Percentiles rank a stretch among this genome's conserved stretches.
phyloP scores from a whole-genome alignment of 2,888 invertebrate genomes.

The Scaptomyza parva region DNA sequence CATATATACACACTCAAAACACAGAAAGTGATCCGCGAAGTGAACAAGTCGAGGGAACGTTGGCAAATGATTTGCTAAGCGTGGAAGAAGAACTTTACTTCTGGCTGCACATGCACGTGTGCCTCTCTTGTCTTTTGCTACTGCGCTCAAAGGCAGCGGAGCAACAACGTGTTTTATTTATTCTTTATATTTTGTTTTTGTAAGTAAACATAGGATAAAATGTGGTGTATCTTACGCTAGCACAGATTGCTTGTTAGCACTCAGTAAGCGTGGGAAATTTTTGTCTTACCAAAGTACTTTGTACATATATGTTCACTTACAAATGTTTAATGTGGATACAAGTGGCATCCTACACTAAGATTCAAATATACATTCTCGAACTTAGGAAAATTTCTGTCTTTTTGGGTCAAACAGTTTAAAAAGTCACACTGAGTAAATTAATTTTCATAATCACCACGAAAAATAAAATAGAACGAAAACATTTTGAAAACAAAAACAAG shows the following conservation, averaged over 20 bases:
- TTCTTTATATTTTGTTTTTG: conserved; percentile 37
- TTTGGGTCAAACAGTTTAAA: too few relatives aligned
- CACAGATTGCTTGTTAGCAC: conserved; percentile 14
- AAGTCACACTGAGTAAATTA: too few relatives aligned
- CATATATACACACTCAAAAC: conserved; percentile 11
- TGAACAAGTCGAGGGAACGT: conserved; percentile 63
- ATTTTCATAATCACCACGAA: too few relatives aligned
- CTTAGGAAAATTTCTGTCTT: too few relatives aligned
- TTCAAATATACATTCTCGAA: too few relatives aligned
- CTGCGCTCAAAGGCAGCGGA: conserved; percentile 8
- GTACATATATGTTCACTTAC: too few relatives aligned
- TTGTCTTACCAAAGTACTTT: too few relatives aligned
- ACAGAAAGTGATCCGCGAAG: conserved; percentile 61
- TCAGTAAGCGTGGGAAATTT: not conserved
- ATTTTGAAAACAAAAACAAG: too few relatives aligned
- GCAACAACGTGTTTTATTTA: conserved; percentile 23
- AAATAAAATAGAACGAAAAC: too few relatives aligned
- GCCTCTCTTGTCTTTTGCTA: not conserved
- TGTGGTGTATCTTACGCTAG: conserved; percentile 19
- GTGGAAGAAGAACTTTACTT: conserved; percentile 68
- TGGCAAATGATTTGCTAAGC: conserved; percentile 59
- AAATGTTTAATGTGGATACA: too few relatives aligned
- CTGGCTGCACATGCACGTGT: not conserved
- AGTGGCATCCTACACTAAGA: too few relatives aligned
- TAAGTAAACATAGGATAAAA: conserved; percentile 71